Base-by-base conservation (phyloP, 2,888 invertebrate species). In the Coelopa pilipes region DNA sequence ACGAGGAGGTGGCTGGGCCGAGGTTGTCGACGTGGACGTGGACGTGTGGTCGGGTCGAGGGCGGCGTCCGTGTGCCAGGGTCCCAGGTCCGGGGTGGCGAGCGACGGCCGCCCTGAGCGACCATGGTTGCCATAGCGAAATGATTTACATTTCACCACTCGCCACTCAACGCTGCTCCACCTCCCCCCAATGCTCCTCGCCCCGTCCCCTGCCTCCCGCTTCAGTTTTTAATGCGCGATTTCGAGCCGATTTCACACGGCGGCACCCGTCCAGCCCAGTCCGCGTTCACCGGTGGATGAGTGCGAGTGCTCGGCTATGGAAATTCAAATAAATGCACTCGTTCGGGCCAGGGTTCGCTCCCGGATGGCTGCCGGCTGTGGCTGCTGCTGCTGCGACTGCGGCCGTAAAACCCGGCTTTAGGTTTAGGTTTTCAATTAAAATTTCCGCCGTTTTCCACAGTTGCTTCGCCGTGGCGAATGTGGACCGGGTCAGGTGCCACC, bases 111-210 rank as follows among this genome's bases (percentile, higher is more conserved):
- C 78, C 82, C 80, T 83, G 78, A 47, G 46, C 65, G n/a, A 46
- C 65, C 47, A 65, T 65, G 65, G 65, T 65, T 65, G 73, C 80
- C 82, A 81, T 81, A 75, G 79, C 83, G 78, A 84, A 85, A 82
- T 84, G 84, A 84, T 84, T 85, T 85, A 85, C 85, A 83, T 84
- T 83, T 80, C 81, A 81, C 76, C 74, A 76, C 70, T 60, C 21
- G 47, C 12, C 24, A 19, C 57, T 57, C 17, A 47, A 12, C 15
- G 46, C 45, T n/a, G 15, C 3, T 57, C 50, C 47, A 1, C 46
- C 46, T 10, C 11, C 24, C n/a, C 13, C 34, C n/a, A n/a, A 17
- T 53, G 24, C 12, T 34, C 57, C 19, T 70, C 60, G 70, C 21
- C 57, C 45, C n/a, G 53, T 53, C 55, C n/a, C 10, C 46, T 47